Evolutionary conservation across 2,113 vertebrate genomes (phyloP).

Genomic region (Gulo gulo): DNA sequence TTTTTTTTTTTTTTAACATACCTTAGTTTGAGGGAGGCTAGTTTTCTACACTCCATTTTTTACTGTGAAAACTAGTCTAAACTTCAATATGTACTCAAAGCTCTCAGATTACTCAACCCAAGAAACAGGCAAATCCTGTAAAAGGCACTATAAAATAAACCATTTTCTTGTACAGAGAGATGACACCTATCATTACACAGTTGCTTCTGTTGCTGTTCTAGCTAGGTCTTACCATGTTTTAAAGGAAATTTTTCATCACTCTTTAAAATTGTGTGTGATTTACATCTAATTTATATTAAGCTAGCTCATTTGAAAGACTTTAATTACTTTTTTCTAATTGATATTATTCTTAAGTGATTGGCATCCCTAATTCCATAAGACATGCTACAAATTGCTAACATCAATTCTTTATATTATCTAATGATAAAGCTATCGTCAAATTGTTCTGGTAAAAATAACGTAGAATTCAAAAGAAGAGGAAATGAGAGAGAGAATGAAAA

Average conservation of each 20-base stretch:
- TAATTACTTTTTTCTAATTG: not conserved
- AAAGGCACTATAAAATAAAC: not conserved
- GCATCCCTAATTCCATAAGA: not conserved
- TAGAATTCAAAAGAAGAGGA: not conserved
- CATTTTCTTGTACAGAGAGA: not conserved
- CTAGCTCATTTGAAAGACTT: constrained; percentile 38
- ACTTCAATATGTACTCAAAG: not conserved
- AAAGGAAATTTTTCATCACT: not conserved
- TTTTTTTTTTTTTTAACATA: not conserved
- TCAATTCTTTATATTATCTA: not conserved
- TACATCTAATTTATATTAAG: constrained; percentile 38
- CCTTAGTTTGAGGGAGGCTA: not conserved
- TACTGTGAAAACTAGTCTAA: not conserved
- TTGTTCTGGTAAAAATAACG: not conserved
- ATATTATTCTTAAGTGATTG: not conserved
- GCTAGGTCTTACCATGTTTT: not conserved
- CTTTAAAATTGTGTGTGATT: constrained; percentile 5
- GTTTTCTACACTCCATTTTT: not conserved
- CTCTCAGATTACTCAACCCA: not conserved
- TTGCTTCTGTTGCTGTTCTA: not conserved
- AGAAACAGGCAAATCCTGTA: not conserved
- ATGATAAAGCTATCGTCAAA: not conserved
- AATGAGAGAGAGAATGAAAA: not conserved
- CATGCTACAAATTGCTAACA: not conserved
- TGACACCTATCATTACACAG: not conserved